Evolutionary conservation across 23 tunicate genomes (phyloP), one percentile per base, ranked within the genome.

Genomic region (Clavelina lepadiformis): DNA sequence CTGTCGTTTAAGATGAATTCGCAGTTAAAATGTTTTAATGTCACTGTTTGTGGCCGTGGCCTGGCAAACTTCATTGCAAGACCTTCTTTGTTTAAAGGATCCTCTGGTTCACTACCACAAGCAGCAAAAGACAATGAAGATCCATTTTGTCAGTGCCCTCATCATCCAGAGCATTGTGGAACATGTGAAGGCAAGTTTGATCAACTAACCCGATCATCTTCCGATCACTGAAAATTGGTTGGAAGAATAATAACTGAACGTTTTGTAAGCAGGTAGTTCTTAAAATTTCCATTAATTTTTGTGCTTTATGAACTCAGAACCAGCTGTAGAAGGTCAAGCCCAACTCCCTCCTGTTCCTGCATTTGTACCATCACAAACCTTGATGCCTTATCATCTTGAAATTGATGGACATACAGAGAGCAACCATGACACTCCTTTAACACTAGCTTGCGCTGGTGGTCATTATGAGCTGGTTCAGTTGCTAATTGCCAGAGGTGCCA

Each of bases 351-450:
- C 49, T 8, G 65, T 34, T 19, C 65, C 76, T n/a, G 76, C 65
- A n/a, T 35, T 55, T 20, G 61, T 34, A 30, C 74, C 49, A 33
- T 29, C 41, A 21, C 8, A 11, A 4, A 32, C 38, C 45, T 24
- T 33, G 21, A 67, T 59, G 0, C 65, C 34, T 35, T 66, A 59
- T 44, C 37, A 38, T 27, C 63, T 74, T 0, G 98, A 78, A 23
- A 73, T 92, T 49, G 83, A 92, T 37, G 68, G 81, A 41, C 77
- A 68, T 67, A 86, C 99, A 19, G 99, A 94, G 59, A 67, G 82
- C 49, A 94, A 94, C 73, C 91, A 94, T 35, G 99, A 94, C 76
- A 94, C 99, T 11, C 95, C 99, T 5, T 74, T 94, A 30, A 86
- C 99, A 38, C 81, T 94, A 31, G 99, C 99, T 19, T 83, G 91